phyloP scores from a whole-genome alignment of 2,797 vertebrate genomes.

The Phaenicophaeus curvirostris region DNA sequence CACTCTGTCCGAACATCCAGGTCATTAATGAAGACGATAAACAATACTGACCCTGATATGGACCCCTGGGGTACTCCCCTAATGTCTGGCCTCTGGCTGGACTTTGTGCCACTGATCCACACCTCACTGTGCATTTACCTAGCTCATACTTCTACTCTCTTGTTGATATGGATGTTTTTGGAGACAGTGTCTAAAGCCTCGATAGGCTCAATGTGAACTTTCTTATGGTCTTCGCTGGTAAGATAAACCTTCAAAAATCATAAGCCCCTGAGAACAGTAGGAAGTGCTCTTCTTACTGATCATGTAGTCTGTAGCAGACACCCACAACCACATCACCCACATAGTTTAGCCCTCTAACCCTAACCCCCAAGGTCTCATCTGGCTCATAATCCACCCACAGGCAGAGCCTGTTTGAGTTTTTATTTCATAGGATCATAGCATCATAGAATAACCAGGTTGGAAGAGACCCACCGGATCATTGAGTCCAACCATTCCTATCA shows the following conservation, averaged over 20 bases:
- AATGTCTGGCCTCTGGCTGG: not conserved
- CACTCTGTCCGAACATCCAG: accelerated
- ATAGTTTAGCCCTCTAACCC: not conserved
- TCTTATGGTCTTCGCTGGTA: not conserved
- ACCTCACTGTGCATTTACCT: not conserved
- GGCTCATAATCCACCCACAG: not conserved
- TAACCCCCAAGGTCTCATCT: not conserved
- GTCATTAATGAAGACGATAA: not conserved
- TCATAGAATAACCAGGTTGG: too few relatives aligned
- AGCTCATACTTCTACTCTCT: not conserved
- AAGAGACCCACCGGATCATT: too few relatives aligned
- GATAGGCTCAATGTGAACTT: not conserved
- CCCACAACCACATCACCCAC: not conserved
- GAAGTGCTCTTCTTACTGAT: not conserved
- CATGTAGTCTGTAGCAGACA: not conserved
- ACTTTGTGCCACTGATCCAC: not conserved
- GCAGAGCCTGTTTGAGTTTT: not conserved
- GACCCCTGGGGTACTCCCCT: not conserved
- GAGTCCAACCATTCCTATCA: too few relatives aligned
- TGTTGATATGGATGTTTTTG: not conserved
- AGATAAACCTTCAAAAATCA: not conserved
- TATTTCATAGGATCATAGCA: too few relatives aligned
- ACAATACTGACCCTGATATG: not conserved
- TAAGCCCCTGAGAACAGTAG: too few relatives aligned
- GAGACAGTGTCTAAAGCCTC: not conserved